Conservation (phyloP, 2,888 invertebrate genomes). For the Phyllotreta striolata region DNA sequence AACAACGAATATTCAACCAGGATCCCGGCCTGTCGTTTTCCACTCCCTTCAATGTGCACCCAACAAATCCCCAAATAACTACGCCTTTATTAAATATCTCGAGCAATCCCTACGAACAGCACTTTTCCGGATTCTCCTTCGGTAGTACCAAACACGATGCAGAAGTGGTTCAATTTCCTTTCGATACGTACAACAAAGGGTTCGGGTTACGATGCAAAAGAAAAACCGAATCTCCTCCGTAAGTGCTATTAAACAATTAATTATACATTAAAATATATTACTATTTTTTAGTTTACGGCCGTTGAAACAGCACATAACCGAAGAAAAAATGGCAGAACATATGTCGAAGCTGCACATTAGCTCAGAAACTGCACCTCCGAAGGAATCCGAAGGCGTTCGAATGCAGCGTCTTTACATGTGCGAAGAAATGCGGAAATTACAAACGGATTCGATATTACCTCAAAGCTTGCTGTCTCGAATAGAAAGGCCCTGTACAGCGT, state of each 20-base stretch:
- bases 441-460: constrained; percentile 73
- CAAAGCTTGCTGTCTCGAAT: constrained; percentile 69
- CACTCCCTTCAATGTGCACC: background rate
- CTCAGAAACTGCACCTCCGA: constrained; percentile 55
- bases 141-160: constrained; percentile 35
- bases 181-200: constrained; percentile 39
- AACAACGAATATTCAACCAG: constrained; percentile 11
- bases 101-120: constrained; percentile 19
- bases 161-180: constrained; percentile 50
- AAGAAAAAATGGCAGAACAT: constrained; percentile 85
- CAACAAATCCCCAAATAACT: background rate
- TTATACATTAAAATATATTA: constrained; percentile 4
- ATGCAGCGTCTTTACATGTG: constrained; percentile 67
- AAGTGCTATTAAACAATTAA: constrained; percentile 44
- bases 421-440: constrained; percentile 74
- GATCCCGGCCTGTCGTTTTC: constrained; percentile 12
- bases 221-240: constrained; percentile 58
- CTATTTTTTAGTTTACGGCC: constrained; percentile 53
- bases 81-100: constrained; percentile 4
- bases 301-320: constrained; percentile 79
- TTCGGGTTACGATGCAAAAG: constrained; percentile 50
- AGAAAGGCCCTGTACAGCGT: constrained; percentile 77
- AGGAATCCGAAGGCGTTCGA: constrained; percentile 52
- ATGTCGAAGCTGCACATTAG: constrained; percentile 78
- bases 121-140: constrained; percentile 44